Percentiles rank a stretch among this genome's conserved stretches.
phyloP scores from a whole-genome alignment of 2,888 invertebrate genomes.

The Chirona hameri region DNA sequence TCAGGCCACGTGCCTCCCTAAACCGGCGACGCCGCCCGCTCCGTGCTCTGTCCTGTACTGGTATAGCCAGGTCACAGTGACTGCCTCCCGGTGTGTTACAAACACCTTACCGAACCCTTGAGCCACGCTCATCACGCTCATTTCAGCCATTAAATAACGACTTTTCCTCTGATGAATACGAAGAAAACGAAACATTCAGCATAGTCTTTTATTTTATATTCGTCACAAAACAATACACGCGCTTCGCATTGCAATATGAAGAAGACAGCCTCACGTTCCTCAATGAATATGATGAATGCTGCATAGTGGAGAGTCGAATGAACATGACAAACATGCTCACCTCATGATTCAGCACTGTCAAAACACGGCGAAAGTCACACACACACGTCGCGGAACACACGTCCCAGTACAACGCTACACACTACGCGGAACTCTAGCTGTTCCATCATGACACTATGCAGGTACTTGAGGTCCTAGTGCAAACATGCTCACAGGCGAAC shows the following conservation, averaged over 20 bases:
- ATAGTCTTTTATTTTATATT: neutral
- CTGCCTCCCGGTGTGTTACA: too few relatives aligned
- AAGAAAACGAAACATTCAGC: neutral
- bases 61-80: too few relatives aligned
- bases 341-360: neutral
- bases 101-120: too few relatives aligned
- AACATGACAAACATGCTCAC: slow-evolving; percentile 1
- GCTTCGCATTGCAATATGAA: neutral
- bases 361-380: neutral
- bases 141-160: too few relatives aligned
- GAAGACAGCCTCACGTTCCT: neutral
- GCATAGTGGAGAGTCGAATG: neutral
- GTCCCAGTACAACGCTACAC: neutral
- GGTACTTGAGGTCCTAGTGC: slow-evolving; percentile 25
- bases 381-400: neutral
- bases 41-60: too few relatives aligned
- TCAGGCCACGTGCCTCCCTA: too few relatives aligned
- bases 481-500: neutral
- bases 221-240: neutral
- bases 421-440: neutral
- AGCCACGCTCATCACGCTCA: too few relatives aligned
- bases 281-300: neutral
- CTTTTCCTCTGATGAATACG: too few relatives aligned
- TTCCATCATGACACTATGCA: slow-evolving; percentile 12
- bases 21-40: too few relatives aligned